A percentile compares a stretch with the other conserved stretches of the same genome.
Evolutionary conservation across 92 coral and sea anemone species (phyloP).

Genomic region (Palythoa grandis): DNA sequence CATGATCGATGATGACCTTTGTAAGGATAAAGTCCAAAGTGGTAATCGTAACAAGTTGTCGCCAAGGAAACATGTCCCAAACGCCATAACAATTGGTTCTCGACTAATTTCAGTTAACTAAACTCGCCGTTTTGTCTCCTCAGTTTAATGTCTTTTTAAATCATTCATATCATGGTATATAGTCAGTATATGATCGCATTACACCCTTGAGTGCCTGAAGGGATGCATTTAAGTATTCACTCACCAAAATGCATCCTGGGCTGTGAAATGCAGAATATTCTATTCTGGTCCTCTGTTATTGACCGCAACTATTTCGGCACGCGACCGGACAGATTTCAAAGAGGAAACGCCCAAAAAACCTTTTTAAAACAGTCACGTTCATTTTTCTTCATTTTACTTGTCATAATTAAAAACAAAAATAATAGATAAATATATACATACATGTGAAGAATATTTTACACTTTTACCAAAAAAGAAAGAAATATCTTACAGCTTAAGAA

Average conservation of each 20-base stretch:
- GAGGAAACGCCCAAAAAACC: too few relatives aligned
- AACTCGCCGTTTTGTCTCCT: background rate
- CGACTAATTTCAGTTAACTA: background rate
- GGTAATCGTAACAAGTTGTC: background rate
- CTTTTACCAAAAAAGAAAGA: too few relatives aligned
- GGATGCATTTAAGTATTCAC: background rate
- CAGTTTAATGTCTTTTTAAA: constrained; percentile 7
- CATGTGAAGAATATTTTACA: too few relatives aligned
- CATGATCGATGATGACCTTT: background rate
- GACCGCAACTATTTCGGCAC: background rate
- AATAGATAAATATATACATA: too few relatives aligned
- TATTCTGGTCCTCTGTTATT: background rate
- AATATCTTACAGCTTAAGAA: too few relatives aligned
- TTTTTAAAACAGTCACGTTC: too few relatives aligned
- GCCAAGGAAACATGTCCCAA: background rate
- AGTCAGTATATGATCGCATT: background rate
- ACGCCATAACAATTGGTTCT: background rate
- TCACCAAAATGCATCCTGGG: background rate
- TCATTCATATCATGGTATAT: background rate
- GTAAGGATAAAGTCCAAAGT: background rate
- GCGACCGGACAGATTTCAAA: too few relatives aligned
- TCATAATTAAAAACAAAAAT: too few relatives aligned
- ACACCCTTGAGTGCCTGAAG: background rate
- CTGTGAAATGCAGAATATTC: background rate
- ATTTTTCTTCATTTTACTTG: too few relatives aligned